phyloP scores from a whole-genome alignment of 2,888 invertebrate genomes.

The Hydraecia micacea region DNA sequence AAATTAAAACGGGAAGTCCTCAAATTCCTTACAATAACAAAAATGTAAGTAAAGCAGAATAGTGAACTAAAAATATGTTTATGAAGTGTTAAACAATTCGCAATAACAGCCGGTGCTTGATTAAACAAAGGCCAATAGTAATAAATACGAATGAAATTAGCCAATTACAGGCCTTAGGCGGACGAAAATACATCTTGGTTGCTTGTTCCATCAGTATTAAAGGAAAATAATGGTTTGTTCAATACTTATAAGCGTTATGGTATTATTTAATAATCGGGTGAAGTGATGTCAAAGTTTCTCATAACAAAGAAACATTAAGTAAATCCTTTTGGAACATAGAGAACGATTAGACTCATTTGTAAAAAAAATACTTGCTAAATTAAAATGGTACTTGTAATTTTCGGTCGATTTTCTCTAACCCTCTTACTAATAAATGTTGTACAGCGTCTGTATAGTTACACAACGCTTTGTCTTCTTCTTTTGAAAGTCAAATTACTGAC shows the following conservation, averaged over 20 bases:
- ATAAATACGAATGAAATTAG: constrained; percentile 70
- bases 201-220: constrained; percentile 58
- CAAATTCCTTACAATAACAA: not conserved
- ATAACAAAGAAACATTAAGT: not conserved
- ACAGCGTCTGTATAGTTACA: too few relatives aligned
- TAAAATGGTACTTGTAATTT: not conserved
- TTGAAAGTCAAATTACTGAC: too few relatives aligned
- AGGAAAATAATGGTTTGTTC: constrained; percentile 49
- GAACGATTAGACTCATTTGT: not conserved
- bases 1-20: not conserved
- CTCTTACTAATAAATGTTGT: too few relatives aligned
- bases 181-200: constrained; percentile 61
- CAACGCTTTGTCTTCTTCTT: too few relatives aligned
- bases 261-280: not conserved
- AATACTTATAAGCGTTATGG: constrained; percentile 4
- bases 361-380: not conserved
- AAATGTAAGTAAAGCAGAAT: constrained; percentile 15
- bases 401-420: not conserved
- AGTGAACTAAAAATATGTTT: constrained; percentile 47
- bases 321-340: not conserved
- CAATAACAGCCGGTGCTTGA: constrained; percentile 58
- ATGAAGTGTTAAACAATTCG: constrained; percentile 56
- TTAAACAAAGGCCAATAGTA: constrained; percentile 67
- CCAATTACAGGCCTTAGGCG: constrained; percentile 70
- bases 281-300: not conserved